A percentile compares a stretch with the other conserved stretches of the same genome.
phyloP scores from a whole-genome alignment of 2,888 invertebrate genomes.

The Nesidiocoris tenuis region DNA sequence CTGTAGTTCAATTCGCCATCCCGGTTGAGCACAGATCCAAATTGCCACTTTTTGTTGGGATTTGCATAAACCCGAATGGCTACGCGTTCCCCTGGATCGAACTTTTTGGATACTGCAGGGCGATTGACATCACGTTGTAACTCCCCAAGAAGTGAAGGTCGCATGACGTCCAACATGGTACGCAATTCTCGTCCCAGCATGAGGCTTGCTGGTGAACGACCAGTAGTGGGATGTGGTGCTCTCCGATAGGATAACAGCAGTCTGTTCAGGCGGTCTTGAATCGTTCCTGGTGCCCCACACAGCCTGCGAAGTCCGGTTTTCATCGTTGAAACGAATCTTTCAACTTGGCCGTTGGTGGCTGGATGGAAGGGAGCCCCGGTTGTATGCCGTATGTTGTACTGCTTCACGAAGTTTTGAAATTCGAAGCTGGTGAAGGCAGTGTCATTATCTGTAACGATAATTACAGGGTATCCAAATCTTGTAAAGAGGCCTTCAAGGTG shows the following conservation, averaged over 20 bases:
- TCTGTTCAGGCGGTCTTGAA: background rate
- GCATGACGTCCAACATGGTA: conserved; percentile 16
- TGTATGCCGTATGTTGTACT: conserved; percentile 4
- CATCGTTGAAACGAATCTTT: conserved; percentile 13
- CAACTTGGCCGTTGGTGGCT: conserved; percentile 19
- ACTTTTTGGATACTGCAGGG: no score
- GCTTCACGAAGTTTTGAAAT: conserved; percentile 9
- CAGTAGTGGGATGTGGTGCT: conserved; percentile 19
- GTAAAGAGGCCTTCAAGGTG: conserved; percentile 11
- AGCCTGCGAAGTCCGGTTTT: conserved; percentile 5
- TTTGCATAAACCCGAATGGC: no score
- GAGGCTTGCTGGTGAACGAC: conserved; percentile 20
- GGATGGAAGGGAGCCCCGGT: conserved; percentile 17
- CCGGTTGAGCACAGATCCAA: no score
- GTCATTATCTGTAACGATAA: conserved; percentile 16
- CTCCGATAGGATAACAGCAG: conserved; percentile 17
- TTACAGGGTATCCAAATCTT: conserved; percentile 2
- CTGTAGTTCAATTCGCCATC: no score
- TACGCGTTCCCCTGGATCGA: no score
- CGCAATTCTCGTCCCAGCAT: conserved; percentile 24
- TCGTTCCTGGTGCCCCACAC: background rate
- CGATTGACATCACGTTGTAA: no score
- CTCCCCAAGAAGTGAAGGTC: conserved; percentile 21
- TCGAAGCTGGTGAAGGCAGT: conserved; percentile 11
- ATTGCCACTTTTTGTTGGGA: no score